phyloP scores from a whole-genome alignment of 2,797 vertebrate genomes.

The Nannoperca obscura region DNA sequence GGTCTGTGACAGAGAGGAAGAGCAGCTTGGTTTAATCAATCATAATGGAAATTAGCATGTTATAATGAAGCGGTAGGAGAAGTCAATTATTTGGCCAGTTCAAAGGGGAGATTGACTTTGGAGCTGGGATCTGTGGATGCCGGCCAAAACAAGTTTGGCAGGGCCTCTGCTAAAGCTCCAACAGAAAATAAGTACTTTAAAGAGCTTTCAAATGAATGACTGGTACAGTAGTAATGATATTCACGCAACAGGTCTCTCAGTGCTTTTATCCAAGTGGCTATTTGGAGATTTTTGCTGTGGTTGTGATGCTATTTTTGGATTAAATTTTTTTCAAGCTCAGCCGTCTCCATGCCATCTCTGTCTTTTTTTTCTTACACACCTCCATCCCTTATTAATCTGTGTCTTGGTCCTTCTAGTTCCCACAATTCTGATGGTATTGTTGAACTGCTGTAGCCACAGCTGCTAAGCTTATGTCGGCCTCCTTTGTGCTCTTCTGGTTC shows the following conservation, averaged over 20 bases:
- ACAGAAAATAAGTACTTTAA: slow-evolving; percentile 52
- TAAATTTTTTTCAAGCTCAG: not conserved
- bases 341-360: not conserved
- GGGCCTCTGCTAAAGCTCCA: slow-evolving; percentile 40
- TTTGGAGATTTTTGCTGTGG: slow-evolving; percentile 4
- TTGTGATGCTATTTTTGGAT: not conserved
- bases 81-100: slow-evolving; percentile 79
- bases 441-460: slow-evolving; percentile 25
- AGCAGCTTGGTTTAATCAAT: slow-evolving; percentile 81
- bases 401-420: not conserved
- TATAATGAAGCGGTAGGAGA: slow-evolving; percentile 79
- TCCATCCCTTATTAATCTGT: not conserved
- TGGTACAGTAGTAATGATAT: slow-evolving; percentile 38
- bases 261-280: slow-evolving; percentile 10
- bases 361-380: slow-evolving; percentile 6
- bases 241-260: slow-evolving; percentile 12
- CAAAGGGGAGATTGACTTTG: slow-evolving; percentile 77
- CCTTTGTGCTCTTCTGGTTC: slow-evolving; percentile 10
- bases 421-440: not conserved
- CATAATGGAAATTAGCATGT: slow-evolving; percentile 86
- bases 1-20: slow-evolving; percentile 65
- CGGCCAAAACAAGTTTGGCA: slow-evolving; percentile 69
- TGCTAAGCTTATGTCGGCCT: slow-evolving; percentile 34
- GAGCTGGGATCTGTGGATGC: slow-evolving; percentile 59
- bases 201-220: slow-evolving; percentile 48